A percentile compares a stretch with the other conserved stretches of the same genome.
Evolutionary conservation across 2,888 invertebrate species (phyloP).

Genomic region (Dynastes maya): DNA sequence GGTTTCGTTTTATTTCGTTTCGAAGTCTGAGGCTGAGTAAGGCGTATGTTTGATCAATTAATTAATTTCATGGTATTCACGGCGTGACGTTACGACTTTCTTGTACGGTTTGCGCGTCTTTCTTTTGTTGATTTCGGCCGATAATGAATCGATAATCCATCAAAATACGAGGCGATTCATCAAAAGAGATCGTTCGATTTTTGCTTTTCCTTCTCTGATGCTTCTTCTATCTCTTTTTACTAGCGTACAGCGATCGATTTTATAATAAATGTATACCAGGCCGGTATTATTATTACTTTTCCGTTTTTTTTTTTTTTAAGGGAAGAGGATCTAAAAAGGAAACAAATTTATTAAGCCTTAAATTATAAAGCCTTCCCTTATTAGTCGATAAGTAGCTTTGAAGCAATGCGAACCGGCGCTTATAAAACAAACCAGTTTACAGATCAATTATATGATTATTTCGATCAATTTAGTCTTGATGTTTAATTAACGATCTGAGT

Average conservation of each 20-base stretch:
- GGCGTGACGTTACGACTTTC: conserved; percentile 18
- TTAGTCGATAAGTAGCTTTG: conserved; percentile 14
- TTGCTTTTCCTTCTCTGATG: not conserved
- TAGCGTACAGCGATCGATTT: not conserved
- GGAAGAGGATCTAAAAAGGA: not conserved
- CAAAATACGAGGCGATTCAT: conserved; percentile 37
- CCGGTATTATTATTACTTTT: too few species aligned
- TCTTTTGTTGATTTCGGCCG: conserved; percentile 33
- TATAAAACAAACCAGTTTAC: conserved; percentile 35
- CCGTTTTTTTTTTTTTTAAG: not conserved
- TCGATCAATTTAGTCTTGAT: not conserved
- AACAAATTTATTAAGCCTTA: conserved; percentile 24
- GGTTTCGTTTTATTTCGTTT: conserved; percentile 12
- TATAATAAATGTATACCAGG: not conserved
- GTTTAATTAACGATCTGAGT: not conserved
- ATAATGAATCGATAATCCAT: conserved; percentile 44
- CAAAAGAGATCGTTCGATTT: conserved; percentile 30
- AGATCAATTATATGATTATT: conserved; percentile 39
- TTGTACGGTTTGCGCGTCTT: conserved; percentile 9
- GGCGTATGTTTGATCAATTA: conserved; percentile 38
- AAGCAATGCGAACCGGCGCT: conserved; percentile 7
- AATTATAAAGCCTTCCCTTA: conserved; percentile 12
- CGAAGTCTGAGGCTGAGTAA: not conserved
- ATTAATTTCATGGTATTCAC: conserved; percentile 38
- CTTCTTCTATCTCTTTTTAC: not conserved